These are phyloP conservation scores for Rhyacophila evoluta DNA, from an alignment of 2,888 invertebrate genomes.

Conservation along the genomic window DNA sequence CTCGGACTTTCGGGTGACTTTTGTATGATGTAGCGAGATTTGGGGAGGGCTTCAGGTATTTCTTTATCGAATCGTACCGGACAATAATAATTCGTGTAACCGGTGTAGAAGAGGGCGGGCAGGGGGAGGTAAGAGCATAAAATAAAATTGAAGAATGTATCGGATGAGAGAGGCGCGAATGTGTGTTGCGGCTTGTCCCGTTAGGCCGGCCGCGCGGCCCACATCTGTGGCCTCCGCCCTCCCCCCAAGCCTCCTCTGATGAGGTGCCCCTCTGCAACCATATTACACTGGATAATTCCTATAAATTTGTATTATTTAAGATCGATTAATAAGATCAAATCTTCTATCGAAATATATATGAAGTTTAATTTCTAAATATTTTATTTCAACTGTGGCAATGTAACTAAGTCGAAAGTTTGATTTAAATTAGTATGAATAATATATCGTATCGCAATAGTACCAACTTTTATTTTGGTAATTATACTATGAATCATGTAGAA, in stretches of 20 bases:
- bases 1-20: not conserved
- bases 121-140: not conserved
- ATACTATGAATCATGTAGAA: no score
- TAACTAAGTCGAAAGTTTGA: no score
- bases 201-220: slow-evolving; percentile 55
- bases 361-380: no score
- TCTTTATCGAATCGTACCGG: not conserved
- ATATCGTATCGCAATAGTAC: no score
- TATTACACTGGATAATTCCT: not conserved
- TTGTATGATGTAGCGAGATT: not conserved
- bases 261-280: not conserved
- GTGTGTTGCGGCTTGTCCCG: slow-evolving; percentile 51
- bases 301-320: no score
- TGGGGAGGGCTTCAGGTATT: not conserved
- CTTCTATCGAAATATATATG: no score
- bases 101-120: not conserved
- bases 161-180: slow-evolving; percentile 39
- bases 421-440: no score
- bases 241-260: not conserved
- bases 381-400: no score
- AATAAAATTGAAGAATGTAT: slow-evolving; percentile 18
- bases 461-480: no score
- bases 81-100: not conserved
- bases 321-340: no score
- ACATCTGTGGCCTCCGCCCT: slow-evolving; percentile 48